These are phyloP conservation scores for Silurus glanis DNA, from an alignment of 2,113 vertebrate species.

Conservation along the genomic window DNA sequence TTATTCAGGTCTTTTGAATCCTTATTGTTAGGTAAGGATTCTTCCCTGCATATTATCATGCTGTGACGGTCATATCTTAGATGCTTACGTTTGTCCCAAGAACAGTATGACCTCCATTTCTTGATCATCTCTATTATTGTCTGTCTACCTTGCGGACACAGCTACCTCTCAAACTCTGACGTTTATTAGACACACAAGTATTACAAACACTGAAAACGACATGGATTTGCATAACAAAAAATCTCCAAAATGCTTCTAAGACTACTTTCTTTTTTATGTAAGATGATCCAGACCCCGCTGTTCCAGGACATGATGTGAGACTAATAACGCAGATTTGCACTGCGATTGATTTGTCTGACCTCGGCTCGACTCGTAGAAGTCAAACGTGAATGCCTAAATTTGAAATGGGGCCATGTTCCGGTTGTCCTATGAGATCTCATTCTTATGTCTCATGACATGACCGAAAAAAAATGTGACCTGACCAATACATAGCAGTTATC, in stretches of 20 bases:
- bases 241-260: not conserved
- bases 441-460: not conserved
- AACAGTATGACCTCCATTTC: too few relatives aligned
- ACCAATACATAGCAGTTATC: not conserved
- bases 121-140: too few relatives aligned
- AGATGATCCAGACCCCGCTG: not conserved
- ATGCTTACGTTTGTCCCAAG: too few relatives aligned
- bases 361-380: not conserved
- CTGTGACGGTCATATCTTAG: too few relatives aligned
- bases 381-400: conserved; percentile 13
- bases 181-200: not conserved
- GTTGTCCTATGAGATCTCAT: not conserved
- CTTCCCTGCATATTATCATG: too few relatives aligned
- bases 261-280: not conserved
- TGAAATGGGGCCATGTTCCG: not conserved
- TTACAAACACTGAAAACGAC: not conserved
- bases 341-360: conserved; percentile 12
- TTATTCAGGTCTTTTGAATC: not conserved
- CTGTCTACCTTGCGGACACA: too few relatives aligned
- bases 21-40: not conserved
- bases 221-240: not conserved
- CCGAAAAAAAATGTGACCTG: not conserved
- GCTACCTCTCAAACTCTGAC: not conserved
- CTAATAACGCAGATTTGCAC: conserved; percentile 1
- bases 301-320: not conserved